Evolutionary conservation across 2,888 invertebrate genomes (phyloP).

Genomic region (Escarpia spicata): DNA sequence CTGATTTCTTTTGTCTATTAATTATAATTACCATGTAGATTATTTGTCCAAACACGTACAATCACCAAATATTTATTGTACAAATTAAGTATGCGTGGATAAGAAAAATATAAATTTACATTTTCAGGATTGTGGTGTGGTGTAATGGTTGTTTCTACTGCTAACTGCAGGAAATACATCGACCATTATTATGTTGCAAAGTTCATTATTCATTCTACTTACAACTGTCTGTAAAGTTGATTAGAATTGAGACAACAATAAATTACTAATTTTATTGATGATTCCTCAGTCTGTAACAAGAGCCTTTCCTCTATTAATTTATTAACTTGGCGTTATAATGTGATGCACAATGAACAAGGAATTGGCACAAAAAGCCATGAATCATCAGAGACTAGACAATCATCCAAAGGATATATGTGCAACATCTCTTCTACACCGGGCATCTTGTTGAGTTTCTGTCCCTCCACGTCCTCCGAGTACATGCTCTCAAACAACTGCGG

Average conservation of each 20-base stretch:
- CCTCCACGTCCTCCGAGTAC: slow-evolving; percentile 64
- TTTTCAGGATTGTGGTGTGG: not conserved
- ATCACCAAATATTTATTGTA: not conserved
- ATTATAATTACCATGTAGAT: not conserved
- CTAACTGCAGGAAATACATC: not conserved
- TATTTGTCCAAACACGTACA: not conserved
- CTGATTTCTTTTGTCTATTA: not conserved
- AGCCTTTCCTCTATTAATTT: not conserved
- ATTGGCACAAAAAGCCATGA: not conserved
- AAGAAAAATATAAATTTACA: not conserved
- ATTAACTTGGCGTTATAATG: not conserved
- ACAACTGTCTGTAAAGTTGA: not conserved
- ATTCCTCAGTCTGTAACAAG: not conserved
- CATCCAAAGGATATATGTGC: slow-evolving; percentile 59
- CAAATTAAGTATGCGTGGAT: not conserved
- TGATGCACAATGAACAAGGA: not conserved
- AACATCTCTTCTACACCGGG: slow-evolving; percentile 62
- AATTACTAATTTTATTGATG: not conserved
- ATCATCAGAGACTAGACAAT: not conserved
- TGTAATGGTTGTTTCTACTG: not conserved
- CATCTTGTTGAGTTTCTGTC: slow-evolving; percentile 62
- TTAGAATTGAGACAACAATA: not conserved
- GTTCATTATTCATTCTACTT: not conserved
- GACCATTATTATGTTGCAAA: not conserved
- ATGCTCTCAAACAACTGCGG: slow-evolving; percentile 60